phyloP scores from a whole-genome alignment of 2,113 vertebrate genomes.

The Ceyx melanurus region DNA sequence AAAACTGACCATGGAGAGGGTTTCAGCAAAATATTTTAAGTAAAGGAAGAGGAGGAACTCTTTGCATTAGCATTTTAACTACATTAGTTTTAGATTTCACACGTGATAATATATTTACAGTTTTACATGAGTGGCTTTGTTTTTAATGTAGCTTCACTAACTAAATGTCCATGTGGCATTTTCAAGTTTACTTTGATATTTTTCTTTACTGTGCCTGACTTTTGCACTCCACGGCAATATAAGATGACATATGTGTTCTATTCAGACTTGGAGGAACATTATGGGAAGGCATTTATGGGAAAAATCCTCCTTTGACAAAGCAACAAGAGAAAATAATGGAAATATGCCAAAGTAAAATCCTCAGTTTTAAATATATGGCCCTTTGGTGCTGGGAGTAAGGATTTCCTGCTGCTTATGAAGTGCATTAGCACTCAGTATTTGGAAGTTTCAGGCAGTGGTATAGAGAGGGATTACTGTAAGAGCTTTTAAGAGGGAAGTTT shows the following conservation, averaged over 20 bases:
- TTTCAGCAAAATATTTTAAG: background rate
- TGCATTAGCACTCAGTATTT: conserved; percentile 47
- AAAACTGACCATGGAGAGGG: background rate
- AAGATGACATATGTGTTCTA: background rate
- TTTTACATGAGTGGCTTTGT: background rate
- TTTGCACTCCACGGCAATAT: background rate
- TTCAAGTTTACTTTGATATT: background rate
- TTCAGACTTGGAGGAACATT: background rate
- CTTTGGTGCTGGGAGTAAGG: conserved; percentile 7
- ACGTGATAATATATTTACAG: background rate
- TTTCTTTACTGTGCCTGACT: background rate
- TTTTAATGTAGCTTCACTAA: background rate
- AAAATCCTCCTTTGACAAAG: conserved; percentile 47
- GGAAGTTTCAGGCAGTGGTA: conserved; percentile 16
- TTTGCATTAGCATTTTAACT: background rate
- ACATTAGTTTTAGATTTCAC: background rate
- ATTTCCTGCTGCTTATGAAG: conserved; percentile 63
- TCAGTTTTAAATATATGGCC: conserved; percentile 24
- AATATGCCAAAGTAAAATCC: conserved; percentile 42
- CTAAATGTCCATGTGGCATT: background rate
- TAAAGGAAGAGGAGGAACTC: background rate
- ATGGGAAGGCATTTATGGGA: conserved; percentile 33
- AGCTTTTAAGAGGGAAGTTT: conserved; percentile 44
- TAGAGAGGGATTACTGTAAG: conserved; percentile 22
- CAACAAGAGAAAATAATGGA: conserved; percentile 30